Percentiles rank a stretch among this genome's conserved stretches.
phyloP scores from a whole-genome alignment of 1,140 invertebrate genomes.

The Formica selysi region DNA sequence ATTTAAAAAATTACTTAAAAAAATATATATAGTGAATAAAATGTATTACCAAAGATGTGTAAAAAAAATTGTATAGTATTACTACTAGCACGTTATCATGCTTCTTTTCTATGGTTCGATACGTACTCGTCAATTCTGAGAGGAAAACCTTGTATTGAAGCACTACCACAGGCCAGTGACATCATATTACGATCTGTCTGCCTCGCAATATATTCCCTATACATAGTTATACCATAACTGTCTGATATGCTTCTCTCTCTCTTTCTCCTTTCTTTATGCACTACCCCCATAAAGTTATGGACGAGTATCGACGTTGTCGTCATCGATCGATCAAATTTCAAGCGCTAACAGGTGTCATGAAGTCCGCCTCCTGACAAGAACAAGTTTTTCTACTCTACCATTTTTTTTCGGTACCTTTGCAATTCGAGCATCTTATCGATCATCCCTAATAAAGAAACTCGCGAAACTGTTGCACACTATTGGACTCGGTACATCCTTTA shows the following conservation, averaged over 20 bases:
- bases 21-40: background rate
- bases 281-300: conserved; percentile 64
- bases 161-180: conserved; percentile 78
- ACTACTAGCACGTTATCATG: background rate
- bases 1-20: no score
- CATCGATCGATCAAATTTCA: conserved; percentile 84
- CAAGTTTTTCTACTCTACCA: conserved; percentile 85
- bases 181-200: conserved; percentile 75
- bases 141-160: conserved; percentile 84
- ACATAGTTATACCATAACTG: conserved; percentile 79
- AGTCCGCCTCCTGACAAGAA: conserved; percentile 77
- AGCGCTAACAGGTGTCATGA: conserved; percentile 79
- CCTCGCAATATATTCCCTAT: conserved; percentile 70
- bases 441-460: conserved; percentile 66
- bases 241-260: conserved; percentile 64
- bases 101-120: background rate
- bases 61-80: background rate
- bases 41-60: background rate
- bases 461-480: conserved; percentile 13
- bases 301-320: conserved; percentile 69
- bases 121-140: conserved; percentile 78
- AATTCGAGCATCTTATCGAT: conserved; percentile 71
- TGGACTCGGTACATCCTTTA: background rate
- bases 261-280: background rate
- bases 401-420: conserved; percentile 65